Base-by-base conservation (phyloP, 2,113 vertebrate genomes). In the Chionomys nivalis region DNA sequence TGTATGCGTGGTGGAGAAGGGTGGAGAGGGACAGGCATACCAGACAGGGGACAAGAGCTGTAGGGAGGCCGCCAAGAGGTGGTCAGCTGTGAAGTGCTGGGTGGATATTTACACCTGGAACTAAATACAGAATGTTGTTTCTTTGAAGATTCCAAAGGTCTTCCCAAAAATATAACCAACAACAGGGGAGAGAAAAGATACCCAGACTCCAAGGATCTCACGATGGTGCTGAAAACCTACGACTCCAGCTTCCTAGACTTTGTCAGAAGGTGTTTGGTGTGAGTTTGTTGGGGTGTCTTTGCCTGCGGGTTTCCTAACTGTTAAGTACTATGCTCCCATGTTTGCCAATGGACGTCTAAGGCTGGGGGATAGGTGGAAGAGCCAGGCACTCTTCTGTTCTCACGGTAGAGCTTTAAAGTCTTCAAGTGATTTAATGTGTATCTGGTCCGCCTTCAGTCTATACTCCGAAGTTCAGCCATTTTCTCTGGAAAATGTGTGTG, bases 181-280 rank as follows among this genome's bases (percentile, higher is more conserved):
- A 99, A 99, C 96, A 99, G 99, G 82, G 99, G 99, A 44, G 99
- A 98, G 97, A 99, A 99, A 95, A 98, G 99, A 94, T 98, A 98
- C 83, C 99, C 99, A 8, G 99, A 98, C 95, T 99, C 99, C 94
- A 99, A 99, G 98, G 99, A 99, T 96, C 98, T 99, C 76, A 98
- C 98, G 12, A 96, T 97, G 44, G 97, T 99, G 36, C 97, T 99
- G 97, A 99, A 99, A 97, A 99, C 99, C 1, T 99, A 98, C 0
- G 99, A 99, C 76, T 85, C 97, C 89, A 97, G 98, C 92, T 99
- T 99, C 97, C 96, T 99, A 96, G 99, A 99, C 97, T 99, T 99
- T 94, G 98, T 99, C 95, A 98, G 98, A 97, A 98, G 98, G 98
- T 99, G 99, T 96, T 98, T 99, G 94, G 98, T 98, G 99, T 99